These are phyloP conservation scores for Mimumesa dahlbomi DNA, from an alignment of 2,888 invertebrate species.

Conservation along the genomic window DNA sequence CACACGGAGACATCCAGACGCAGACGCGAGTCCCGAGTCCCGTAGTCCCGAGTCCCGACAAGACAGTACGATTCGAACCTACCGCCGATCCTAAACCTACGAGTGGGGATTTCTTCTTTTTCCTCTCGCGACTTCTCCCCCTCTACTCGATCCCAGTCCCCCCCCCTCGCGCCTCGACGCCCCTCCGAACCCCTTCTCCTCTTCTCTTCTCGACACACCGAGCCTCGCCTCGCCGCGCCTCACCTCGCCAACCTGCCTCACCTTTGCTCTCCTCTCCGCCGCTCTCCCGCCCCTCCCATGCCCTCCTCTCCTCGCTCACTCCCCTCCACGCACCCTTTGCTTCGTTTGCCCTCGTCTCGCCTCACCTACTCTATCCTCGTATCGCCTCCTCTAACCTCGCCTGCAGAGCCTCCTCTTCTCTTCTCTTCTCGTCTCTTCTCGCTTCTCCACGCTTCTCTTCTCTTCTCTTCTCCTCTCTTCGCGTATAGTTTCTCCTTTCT, in stretches of 20 bases:
- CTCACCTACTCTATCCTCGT: too few relatives aligned
- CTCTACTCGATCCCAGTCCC: not conserved
- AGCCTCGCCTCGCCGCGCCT: not conserved
- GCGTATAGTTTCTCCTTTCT: too few relatives aligned
- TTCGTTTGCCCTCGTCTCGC: conserved; percentile 21
- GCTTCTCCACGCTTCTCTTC: conserved; percentile 34
- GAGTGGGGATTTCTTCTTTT: conserved; percentile 75
- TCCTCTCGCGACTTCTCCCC: conserved; percentile 65
- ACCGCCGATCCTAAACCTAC: conserved; percentile 51
- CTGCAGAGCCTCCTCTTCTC: conserved; percentile 31
- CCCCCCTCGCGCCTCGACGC: not conserved
- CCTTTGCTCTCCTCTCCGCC: conserved; percentile 6
- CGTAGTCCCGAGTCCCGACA: conserved; percentile 76
- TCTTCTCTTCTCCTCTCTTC: conserved; percentile 32
- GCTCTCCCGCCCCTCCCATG: not conserved
- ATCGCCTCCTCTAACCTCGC: too few relatives aligned
- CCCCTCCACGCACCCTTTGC: conserved; percentile 11
- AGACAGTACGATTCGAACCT: conserved; percentile 72
- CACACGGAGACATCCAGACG: conserved; percentile 63
- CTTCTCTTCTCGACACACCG: conserved; percentile 13
- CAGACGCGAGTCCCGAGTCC: conserved; percentile 79
- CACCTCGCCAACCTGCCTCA: conserved; percentile 8
- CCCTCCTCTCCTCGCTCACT: not conserved
- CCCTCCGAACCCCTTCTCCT: conserved; percentile 48
- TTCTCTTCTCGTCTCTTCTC: conserved; percentile 2